A percentile compares a stretch with the other conserved stretches of the same genome.
Evolutionary conservation across 2,113 vertebrate genomes (phyloP).

Genomic region (Choloepus hoffmanni): DNA sequence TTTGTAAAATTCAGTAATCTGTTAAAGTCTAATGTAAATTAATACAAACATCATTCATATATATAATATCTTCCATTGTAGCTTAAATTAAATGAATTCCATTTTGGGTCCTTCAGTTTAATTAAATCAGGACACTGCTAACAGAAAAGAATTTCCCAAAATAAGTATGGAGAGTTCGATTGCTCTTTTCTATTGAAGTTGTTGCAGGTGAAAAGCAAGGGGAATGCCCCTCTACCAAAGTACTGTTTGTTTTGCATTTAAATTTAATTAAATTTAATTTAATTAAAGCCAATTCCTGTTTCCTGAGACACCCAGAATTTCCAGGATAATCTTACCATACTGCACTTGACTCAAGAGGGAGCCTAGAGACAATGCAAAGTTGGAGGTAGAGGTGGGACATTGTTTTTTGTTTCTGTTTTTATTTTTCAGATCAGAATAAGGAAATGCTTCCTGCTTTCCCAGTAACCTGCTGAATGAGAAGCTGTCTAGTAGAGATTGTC

Average conservation of each 20-base stretch:
- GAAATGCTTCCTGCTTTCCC: background rate
- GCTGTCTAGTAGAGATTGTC: background rate
- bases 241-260: conserved; percentile 26
- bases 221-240: background rate
- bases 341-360: background rate
- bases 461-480: background rate
- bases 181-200: background rate
- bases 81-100: conserved; percentile 33
- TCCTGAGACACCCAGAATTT: conserved; percentile 30
- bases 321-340: conserved; percentile 1
- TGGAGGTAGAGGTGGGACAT: background rate
- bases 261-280: conserved; percentile 43
- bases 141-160: background rate
- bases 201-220: conserved; percentile 5
- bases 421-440: conserved; percentile 28
- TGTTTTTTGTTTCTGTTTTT: background rate
- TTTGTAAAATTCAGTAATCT: conserved; percentile 27
- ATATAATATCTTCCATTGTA: background rate
- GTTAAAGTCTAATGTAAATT: conserved; percentile 32
- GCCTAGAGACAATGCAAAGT: background rate
- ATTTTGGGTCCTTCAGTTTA: conserved; percentile 24
- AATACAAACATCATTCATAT: conserved; percentile 32
- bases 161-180: background rate
- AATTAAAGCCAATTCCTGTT: background rate
- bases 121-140: conserved; percentile 32